Percentiles rank a stretch among this genome's conserved stretches.
Evolutionary conservation across 2,888 invertebrate genomes (phyloP).

Genomic region (Mongoloraphidia duomilia): DNA sequence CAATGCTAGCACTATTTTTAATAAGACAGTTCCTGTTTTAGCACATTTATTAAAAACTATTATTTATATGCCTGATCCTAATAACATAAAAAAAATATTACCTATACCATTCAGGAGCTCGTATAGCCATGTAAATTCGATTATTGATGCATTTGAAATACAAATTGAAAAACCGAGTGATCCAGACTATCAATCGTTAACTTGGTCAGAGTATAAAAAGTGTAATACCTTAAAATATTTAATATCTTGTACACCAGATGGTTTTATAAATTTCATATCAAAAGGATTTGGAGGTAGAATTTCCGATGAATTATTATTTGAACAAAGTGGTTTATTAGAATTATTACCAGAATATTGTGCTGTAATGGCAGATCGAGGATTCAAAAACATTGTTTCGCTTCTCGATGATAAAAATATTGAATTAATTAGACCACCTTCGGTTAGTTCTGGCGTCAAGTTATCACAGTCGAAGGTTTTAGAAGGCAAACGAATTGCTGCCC

Average conservation of each 20-base stretch:
- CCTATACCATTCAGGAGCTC: neutral
- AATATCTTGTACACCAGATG: slow-evolving; percentile 15
- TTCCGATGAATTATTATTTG: slow-evolving; percentile 14
- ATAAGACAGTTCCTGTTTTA: slow-evolving; percentile 10
- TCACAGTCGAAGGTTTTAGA: slow-evolving; percentile 11
- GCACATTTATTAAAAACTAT: slow-evolving; percentile 7
- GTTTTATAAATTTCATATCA: slow-evolving; percentile 20
- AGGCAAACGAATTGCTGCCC: slow-evolving; percentile 14
- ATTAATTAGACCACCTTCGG: slow-evolving; percentile 15
- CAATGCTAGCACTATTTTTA: slow-evolving; percentile 10
- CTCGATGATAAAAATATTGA: slow-evolving; percentile 9
- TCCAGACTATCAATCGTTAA: slow-evolving; percentile 3
- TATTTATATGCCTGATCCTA: slow-evolving; percentile 7
- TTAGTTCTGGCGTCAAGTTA: slow-evolving; percentile 9
- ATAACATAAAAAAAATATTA: slow-evolving; percentile 1
- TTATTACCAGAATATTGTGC: slow-evolving; percentile 8
- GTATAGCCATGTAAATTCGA: neutral
- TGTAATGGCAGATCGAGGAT: slow-evolving; percentile 16
- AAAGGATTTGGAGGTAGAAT: slow-evolving; percentile 19
- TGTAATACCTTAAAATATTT: slow-evolving; percentile 18
- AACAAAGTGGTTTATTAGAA: slow-evolving; percentile 14
- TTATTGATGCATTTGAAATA: slow-evolving; percentile 4
- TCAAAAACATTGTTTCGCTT: slow-evolving; percentile 14
- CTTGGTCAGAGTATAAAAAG: slow-evolving; percentile 9
- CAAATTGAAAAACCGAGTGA: slow-evolving; percentile 5